Percentiles rank a stretch among this genome's conserved stretches.
These are phyloP conservation scores for Meghimatium bilineatum DNA, from an alignment of 2,888 invertebrate species.

Conservation along the genomic window DNA sequence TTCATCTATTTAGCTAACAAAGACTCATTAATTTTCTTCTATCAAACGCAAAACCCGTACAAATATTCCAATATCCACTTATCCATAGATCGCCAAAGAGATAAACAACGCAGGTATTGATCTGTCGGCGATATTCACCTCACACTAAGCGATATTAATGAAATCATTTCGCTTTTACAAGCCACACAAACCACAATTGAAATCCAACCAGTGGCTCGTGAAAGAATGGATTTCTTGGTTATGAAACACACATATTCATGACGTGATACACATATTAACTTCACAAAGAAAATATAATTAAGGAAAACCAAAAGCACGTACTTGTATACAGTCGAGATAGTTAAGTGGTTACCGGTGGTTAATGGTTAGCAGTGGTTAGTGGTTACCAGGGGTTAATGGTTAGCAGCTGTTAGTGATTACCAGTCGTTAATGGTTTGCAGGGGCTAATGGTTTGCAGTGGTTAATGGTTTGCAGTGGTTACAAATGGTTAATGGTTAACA, in stretches of 20 bases:
- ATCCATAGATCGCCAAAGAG: not conserved
- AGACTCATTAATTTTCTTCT: not conserved
- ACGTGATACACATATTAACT: too few species aligned
- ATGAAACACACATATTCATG: not conserved
- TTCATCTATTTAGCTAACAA: not conserved
- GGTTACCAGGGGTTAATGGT: too few species aligned
- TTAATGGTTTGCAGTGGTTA: too few species aligned
- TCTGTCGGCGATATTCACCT: not conserved
- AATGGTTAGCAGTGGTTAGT: too few species aligned
- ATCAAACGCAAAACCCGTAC: not conserved
- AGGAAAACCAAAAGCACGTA: too few species aligned
- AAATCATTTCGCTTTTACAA: not conserved
- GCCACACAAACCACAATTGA: not conserved
- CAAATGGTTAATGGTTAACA: too few species aligned
- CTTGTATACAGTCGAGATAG: too few species aligned
- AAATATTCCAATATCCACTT: not conserved
- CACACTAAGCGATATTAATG: not conserved
- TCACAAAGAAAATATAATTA: too few species aligned
- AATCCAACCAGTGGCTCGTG: not conserved
- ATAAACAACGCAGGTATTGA: not conserved
- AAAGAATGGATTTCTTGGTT: not conserved
- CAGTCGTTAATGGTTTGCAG: too few species aligned
- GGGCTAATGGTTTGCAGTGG: too few species aligned
- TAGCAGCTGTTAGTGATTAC: too few species aligned
- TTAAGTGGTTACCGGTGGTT: too few species aligned